Percentiles rank a stretch among this genome's conserved stretches.
Conservation (phyloP, 2,888 invertebrate genomes). For the Syritta pipiens region DNA sequence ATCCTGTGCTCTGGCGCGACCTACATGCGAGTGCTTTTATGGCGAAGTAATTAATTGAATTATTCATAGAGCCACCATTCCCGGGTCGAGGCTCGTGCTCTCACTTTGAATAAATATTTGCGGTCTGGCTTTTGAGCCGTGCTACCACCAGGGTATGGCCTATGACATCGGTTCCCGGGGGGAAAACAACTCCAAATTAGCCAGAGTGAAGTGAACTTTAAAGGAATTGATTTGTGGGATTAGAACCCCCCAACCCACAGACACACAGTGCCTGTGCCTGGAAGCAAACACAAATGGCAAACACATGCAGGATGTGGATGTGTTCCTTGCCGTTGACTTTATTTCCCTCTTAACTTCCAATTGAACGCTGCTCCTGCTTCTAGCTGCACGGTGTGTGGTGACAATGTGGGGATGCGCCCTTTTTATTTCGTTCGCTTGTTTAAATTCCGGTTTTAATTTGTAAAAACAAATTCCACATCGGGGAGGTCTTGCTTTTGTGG, state of each 20-base stretch:
- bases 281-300: too few relatives aligned
- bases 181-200: conserved; percentile 21
- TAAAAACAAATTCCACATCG: conserved; percentile 43
- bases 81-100: background rate
- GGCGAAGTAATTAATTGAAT: conserved; percentile 13
- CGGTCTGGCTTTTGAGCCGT: conserved; percentile 2
- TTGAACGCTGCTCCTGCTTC: conserved; percentile 1
- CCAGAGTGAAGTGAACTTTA: conserved; percentile 36
- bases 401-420: background rate
- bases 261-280: too few relatives aligned
- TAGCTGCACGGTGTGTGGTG: background rate
- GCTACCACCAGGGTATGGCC: background rate
- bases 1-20: background rate
- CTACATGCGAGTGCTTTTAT: background rate
- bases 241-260: too few relatives aligned
- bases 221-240: conserved; percentile 48
- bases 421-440: conserved; percentile 33
- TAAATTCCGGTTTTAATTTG: conserved; percentile 52
- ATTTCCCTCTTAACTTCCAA: conserved; percentile 51
- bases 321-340: conserved; percentile 29
- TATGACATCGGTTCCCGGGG: background rate
- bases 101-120: conserved; percentile 10
- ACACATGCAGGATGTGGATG: conserved; percentile 1
- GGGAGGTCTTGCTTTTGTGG: background rate
- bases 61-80: background rate